These are phyloP conservation scores for Hydropotes inermis DNA, from an alignment of 2,113 vertebrate genomes.

Conservation along the genomic window DNA sequence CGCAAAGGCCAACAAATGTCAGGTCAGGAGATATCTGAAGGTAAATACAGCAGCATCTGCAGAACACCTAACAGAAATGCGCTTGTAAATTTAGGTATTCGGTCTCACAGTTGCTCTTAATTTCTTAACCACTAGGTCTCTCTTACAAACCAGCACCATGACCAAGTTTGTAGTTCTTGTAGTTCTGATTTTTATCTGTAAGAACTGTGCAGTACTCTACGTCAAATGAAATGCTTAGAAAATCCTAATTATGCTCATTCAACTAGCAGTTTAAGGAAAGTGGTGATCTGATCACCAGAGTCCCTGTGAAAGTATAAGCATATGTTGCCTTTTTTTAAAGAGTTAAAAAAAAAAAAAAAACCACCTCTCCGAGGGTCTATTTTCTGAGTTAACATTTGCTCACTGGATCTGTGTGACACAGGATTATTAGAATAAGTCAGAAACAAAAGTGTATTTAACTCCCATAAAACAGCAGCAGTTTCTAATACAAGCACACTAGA, in stretches of 20 bases:
- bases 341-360: neutral
- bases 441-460: neutral
- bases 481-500: neutral
- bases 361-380: neutral
- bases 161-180: neutral
- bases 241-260: neutral
- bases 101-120: neutral
- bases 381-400: neutral
- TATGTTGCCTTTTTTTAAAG: neutral
- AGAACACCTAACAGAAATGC: neutral
- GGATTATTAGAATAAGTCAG: neutral
- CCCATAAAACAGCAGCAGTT: neutral
- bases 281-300: neutral
- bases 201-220: neutral
- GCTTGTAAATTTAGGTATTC: neutral
- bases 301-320: neutral
- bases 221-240: neutral
- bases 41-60: neutral
- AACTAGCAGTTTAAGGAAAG: neutral
- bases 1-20: neutral
- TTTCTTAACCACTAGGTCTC: neutral
- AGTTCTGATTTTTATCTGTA: neutral
- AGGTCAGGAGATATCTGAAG: neutral
- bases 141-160: neutral
- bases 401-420: neutral